These are phyloP conservation scores for Esox lucius DNA, from an alignment of 2,797 vertebrate species.

Conservation along the genomic window DNA sequence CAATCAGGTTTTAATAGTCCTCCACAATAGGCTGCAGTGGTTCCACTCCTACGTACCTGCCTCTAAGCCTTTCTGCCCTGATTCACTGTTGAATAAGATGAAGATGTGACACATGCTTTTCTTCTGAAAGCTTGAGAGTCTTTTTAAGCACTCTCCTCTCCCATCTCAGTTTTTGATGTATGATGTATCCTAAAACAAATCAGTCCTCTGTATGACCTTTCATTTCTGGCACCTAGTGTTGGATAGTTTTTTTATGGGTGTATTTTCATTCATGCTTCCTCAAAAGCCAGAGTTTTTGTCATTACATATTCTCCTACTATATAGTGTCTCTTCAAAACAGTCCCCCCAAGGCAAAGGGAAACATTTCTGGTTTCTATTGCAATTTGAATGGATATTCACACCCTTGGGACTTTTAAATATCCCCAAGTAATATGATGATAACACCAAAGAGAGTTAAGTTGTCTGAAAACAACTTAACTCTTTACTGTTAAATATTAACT, in stretches of 20 bases:
- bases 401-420: too few relatives aligned
- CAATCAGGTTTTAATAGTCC: constrained; percentile 62
- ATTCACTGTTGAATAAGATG: constrained; percentile 9
- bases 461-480: too few relatives aligned
- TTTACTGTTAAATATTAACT: too few relatives aligned
- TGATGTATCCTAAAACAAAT: constrained; percentile 19
- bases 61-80: constrained; percentile 8
- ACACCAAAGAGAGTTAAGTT: too few relatives aligned
- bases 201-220: constrained; percentile 19
- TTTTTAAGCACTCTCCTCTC: constrained; percentile 47
- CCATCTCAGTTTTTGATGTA: constrained; percentile 4
- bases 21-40: constrained; percentile 50
- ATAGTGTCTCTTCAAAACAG: background rate
- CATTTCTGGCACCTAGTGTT: constrained; percentile 28
- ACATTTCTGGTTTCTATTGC: background rate
- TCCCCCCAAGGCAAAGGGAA: background rate
- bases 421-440: too few relatives aligned
- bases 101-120: constrained; percentile 12
- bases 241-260: constrained; percentile 26
- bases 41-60: constrained; percentile 36
- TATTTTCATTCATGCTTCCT: background rate
- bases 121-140: constrained; percentile 21
- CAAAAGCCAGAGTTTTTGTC: background rate
- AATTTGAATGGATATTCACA: background rate
- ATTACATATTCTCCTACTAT: background rate